phyloP scores from a whole-genome alignment of 2,113 vertebrate genomes.

The Melanocharis versteri region DNA sequence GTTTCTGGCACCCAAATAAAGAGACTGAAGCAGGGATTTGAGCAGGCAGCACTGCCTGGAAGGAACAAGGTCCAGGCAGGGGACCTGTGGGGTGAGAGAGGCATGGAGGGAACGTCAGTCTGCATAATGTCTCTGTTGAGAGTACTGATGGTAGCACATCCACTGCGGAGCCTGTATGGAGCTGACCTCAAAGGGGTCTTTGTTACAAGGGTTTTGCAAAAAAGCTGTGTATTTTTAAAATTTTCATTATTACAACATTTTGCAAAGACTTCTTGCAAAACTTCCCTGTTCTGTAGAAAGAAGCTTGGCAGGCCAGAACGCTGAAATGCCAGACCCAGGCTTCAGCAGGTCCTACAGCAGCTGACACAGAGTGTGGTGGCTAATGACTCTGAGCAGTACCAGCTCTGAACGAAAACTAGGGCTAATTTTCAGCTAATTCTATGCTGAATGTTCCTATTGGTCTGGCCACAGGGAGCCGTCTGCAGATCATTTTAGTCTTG shows the following conservation, averaged over 20 bases:
- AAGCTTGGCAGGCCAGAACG: neutral
- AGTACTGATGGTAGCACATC: conserved; percentile 9
- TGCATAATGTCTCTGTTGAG: conserved; percentile 42
- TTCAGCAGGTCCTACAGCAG: conserved; percentile 28
- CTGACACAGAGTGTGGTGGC: neutral
- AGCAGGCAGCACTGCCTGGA: neutral
- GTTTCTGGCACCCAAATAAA: neutral
- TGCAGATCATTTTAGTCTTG: neutral
- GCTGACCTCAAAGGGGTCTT: conserved; percentile 39
- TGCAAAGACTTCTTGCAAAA: conserved; percentile 54
- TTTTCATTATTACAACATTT: conserved; percentile 58
- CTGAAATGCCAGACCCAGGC: neutral
- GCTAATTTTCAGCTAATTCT: conserved; percentile 17
- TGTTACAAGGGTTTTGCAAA: neutral
- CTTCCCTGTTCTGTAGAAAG: neutral
- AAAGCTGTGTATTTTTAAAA: conserved; percentile 46
- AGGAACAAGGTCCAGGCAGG: neutral
- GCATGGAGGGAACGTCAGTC: neutral
- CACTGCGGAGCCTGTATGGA: neutral
- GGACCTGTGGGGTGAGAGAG: neutral
- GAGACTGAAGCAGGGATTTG: neutral
- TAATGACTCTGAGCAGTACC: neutral
- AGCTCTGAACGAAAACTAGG: conserved; percentile 5
- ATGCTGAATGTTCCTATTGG: neutral
- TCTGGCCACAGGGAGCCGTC: neutral